phyloP scores from a whole-genome alignment of 1,140 invertebrate genomes.

The Yoshiicerus persimilis region DNA sequence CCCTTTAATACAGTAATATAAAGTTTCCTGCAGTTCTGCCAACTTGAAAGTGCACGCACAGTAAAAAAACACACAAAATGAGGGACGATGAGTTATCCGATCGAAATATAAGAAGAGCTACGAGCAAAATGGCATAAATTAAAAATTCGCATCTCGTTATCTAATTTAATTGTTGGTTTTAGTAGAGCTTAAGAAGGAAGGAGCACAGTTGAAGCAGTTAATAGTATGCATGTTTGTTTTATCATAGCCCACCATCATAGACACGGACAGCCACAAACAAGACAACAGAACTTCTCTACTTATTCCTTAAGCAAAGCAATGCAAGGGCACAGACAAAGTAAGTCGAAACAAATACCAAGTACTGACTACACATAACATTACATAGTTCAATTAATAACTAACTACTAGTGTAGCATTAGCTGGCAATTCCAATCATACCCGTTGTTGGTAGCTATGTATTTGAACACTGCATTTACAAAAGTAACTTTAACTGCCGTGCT shows the following conservation, averaged over 20 bases:
- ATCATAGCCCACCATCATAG: conserved; percentile 11
- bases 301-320: too few relatives aligned
- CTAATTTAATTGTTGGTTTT: conserved; percentile 13
- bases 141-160: conserved; percentile 19
- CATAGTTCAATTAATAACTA: background rate
- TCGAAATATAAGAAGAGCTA: background rate
- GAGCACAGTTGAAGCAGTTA: background rate
- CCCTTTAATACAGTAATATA: too few relatives aligned
- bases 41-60: background rate
- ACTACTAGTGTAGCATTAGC: too few relatives aligned
- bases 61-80: background rate
- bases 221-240: conserved; percentile 20
- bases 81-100: conserved; percentile 15
- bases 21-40: background rate
- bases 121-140: background rate
- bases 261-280: conserved; percentile 6
- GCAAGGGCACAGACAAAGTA: background rate
- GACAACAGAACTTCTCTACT: background rate
- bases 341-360: background rate
- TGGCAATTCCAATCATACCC: background rate
- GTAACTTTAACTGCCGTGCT: background rate
- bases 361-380: background rate
- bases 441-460: background rate
- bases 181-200: background rate
- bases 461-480: background rate